A percentile compares a stretch with the other conserved stretches of the same genome.
Conservation (phyloP, 2,888 invertebrate species). For the Tenthredo livida region DNA sequence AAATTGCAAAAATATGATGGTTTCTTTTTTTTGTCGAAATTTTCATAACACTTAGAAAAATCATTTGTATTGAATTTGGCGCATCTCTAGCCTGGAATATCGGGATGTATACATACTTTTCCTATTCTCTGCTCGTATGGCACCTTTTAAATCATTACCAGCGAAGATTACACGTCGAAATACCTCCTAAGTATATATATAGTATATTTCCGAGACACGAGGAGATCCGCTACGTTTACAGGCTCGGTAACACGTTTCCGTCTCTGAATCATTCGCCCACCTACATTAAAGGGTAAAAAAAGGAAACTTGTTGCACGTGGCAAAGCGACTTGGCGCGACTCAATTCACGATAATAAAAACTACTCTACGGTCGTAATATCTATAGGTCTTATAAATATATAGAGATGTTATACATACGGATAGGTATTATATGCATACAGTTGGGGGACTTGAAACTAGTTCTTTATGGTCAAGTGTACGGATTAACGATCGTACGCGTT, state of each 20-base stretch:
- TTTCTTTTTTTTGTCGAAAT: no score
- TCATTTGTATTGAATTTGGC: not conserved
- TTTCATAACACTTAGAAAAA: not conserved
- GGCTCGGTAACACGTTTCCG: not conserved
- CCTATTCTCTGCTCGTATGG: not conserved
- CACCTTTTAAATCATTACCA: not conserved
- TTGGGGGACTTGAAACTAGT: slow-evolving; percentile 14
- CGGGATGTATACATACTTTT: not conserved
- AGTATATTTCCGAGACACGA: not conserved
- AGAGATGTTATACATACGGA: not conserved
- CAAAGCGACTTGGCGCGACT: slow-evolving; percentile 1
- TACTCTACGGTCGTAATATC: not conserved
- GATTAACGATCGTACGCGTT: slow-evolving; percentile 22
- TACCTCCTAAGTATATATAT: not conserved
- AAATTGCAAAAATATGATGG: not conserved
- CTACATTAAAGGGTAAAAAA: slow-evolving; percentile 10
- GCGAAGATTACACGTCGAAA: not conserved
- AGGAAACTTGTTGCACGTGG: slow-evolving; percentile 20
- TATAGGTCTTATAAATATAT: no score
- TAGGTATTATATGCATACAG: not conserved
- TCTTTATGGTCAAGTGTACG: slow-evolving; percentile 27
- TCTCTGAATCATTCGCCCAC: slow-evolving; percentile 31
- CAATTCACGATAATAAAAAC: not conserved
- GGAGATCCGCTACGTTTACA: not conserved
- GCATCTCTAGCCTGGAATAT: not conserved